Evolutionary conservation across 2,888 invertebrate genomes (phyloP), one percentile per base, ranked within the genome.

Genomic region (Cosmia pyralina): DNA sequence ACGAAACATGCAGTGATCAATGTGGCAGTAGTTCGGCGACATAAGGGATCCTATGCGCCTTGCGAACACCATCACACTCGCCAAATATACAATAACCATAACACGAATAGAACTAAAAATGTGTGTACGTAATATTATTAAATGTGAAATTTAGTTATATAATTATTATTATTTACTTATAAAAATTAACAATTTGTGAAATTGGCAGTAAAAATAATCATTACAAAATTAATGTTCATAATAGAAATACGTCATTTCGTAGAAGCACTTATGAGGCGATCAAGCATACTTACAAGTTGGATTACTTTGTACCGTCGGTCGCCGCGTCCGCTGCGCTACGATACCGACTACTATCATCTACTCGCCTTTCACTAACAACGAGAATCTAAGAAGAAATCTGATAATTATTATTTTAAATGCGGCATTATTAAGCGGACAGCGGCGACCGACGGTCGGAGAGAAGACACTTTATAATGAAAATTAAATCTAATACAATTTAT

Each of bases 241-340:
- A 91, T 90, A 91, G 91, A 93, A 92, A 93, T 90, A 92, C 92
- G 89, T 91, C 90, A 93, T 90, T 91, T 91, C 90, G 83, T 92
- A 93, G 91, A 96, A 96, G 96, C 96, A 94, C 94, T 93, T 93
- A 94, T 87, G 92, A 94, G 94, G 95, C 95, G 90, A 90, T 89
- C 87, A 95, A 95, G 95, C 95, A 90, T 94, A 94, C 94, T 94
- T 94, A 95, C 94, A 94, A 90, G 83, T 92, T 89, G 82, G 84
- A 90, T 87, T 88, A 90, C 85, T 75, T 72, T 52, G 87, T 85
- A 76, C 79, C 82, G 88, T 77, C 84, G 87, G 89, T 77, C 85
- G 88, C 85, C 91, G 90, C 91, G 86, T 67, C 86, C 88, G 88
- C 84, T 46, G 64, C 67, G 50, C 62, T 82, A 60, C 73, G 28